Evolutionary conservation across 2,113 vertebrate genomes (phyloP), one percentile per base, ranked within the genome.

Genomic region (Melanocharis versteri): DNA sequence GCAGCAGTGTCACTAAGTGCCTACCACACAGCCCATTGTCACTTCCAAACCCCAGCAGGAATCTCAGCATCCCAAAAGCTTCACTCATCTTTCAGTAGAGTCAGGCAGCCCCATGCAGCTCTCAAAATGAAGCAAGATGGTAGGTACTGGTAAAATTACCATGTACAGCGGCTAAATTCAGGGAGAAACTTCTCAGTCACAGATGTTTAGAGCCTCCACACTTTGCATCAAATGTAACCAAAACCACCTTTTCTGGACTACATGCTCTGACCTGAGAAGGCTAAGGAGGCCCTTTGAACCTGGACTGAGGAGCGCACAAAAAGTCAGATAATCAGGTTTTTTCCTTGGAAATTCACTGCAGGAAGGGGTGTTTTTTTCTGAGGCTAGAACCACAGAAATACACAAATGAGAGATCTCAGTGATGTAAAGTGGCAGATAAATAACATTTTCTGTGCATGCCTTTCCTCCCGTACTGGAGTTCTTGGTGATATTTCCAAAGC

Each of bases 1-100:
- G 0, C 12, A 35, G 47, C 42, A 50, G 11, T 8, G 3, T 2
- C 33, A 7, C 51, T 15, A 28, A 30, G 15, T 26, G 23, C 21
- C 39, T 40, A 42, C 9, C 30, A 22, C 1, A 0, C 22, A 82
- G 73, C 26, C 58, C 19, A 2, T 7, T 27, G 56, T 7, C 9
- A 15, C n/a, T 53, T 82, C 47, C 66, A 89, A 66, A 39, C 13
- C 9, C 8, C 15, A 61, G 54, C 30, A 40, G 28, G 0, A 47
- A 28, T 39, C 44, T 56, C 39, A 45, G 30, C 16, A 6, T 23
- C 35, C 51, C 20, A 61, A 69, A 60, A 4, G 11, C 26, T 39
- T 62, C 44, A 7, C 14, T 66, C 3, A 0, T 11, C 16, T 39
- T 28, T 31, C 39, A 42, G 23, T 6, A 3, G 51, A 39, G 24